These are phyloP conservation scores for Chiridota heheva DNA, from an alignment of 35 echinoderm and acorn worm genomes.

Conservation along the genomic window DNA sequence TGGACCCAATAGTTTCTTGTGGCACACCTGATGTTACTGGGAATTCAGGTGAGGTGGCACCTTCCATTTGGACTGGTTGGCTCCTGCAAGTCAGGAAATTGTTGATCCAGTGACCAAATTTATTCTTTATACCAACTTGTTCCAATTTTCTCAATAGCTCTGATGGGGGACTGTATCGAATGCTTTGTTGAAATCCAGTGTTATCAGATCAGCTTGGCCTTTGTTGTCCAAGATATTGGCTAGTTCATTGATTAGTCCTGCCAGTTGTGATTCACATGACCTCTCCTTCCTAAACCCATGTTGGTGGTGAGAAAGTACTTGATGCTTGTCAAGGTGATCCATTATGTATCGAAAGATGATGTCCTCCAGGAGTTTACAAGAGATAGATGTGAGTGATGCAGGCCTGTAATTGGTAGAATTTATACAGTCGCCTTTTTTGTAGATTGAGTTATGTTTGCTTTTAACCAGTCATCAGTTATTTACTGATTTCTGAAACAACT, in stretches of 20 bases:
- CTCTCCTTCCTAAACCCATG: slow-evolving; percentile 55
- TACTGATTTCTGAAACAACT: slow-evolving; percentile 26
- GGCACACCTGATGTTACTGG: not conserved
- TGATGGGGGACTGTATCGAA: slow-evolving; percentile 28
- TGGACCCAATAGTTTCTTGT: not conserved
- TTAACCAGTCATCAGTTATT: slow-evolving; percentile 38
- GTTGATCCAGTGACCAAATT: too few relatives aligned
- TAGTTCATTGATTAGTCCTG: slow-evolving; percentile 39
- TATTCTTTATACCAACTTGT: too few relatives aligned
- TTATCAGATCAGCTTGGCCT: slow-evolving; percentile 39
- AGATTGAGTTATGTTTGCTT: slow-evolving; percentile 27
- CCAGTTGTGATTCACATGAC: slow-evolving; percentile 49
- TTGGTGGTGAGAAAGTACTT: slow-evolving; percentile 24
- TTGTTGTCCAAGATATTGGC: slow-evolving; percentile 18
- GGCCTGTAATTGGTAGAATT: slow-evolving; percentile 18
- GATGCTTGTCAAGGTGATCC: slow-evolving; percentile 43
- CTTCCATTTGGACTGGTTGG: too few relatives aligned
- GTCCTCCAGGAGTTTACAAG: slow-evolving; percentile 52
- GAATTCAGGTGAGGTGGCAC: not conserved
- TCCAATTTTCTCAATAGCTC: too few relatives aligned
- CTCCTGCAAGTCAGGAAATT: too few relatives aligned
- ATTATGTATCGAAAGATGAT: slow-evolving; percentile 46
- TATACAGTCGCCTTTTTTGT: slow-evolving; percentile 12
- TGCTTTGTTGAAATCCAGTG: slow-evolving; percentile 44
- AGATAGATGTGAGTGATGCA: slow-evolving; percentile 7